phyloP scores from a whole-genome alignment of 2,797 vertebrate species.

The Benthosema pterotum region DNA sequence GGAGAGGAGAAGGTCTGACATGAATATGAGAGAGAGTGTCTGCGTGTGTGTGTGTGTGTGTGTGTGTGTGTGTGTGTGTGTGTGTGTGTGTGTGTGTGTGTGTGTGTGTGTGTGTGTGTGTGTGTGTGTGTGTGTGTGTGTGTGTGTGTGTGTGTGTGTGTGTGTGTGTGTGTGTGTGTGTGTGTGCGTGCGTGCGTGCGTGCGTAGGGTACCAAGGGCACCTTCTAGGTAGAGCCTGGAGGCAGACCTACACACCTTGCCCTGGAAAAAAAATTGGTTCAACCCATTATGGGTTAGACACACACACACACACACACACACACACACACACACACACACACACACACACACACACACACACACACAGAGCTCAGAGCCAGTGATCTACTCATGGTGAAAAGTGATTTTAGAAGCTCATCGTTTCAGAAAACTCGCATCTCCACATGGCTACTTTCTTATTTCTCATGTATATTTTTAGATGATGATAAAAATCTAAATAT shows the following conservation, averaged over 20 bases:
- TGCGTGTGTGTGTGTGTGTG: too few relatives aligned
- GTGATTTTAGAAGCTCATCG: too few relatives aligned
- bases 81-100: too few relatives aligned
- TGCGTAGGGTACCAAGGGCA: constrained; percentile 53
- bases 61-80: neutral
- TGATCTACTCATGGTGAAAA: too few relatives aligned
- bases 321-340: constrained; percentile 21
- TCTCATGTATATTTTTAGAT: too few relatives aligned
- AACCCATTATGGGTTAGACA: constrained; percentile 29
- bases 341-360: constrained; percentile 21
- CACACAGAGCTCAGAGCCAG: too few relatives aligned
- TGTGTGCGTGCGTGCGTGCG: constrained; percentile 4
- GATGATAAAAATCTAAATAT: too few relatives aligned
- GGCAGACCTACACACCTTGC: constrained; percentile 26
- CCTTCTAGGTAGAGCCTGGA: constrained; percentile 45
- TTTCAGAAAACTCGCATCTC: too few relatives aligned
- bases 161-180: constrained; percentile 12
- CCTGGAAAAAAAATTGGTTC: neutral
- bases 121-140: too few relatives aligned
- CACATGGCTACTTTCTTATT: too few relatives aligned
- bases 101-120: too few relatives aligned
- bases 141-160: too few relatives aligned
- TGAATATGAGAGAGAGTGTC: constrained; percentile 21
- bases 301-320: constrained; percentile 25
- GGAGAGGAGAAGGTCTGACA: neutral